Base-by-base conservation (phyloP, 2,888 invertebrate species). In the Smittia sp. region DNA sequence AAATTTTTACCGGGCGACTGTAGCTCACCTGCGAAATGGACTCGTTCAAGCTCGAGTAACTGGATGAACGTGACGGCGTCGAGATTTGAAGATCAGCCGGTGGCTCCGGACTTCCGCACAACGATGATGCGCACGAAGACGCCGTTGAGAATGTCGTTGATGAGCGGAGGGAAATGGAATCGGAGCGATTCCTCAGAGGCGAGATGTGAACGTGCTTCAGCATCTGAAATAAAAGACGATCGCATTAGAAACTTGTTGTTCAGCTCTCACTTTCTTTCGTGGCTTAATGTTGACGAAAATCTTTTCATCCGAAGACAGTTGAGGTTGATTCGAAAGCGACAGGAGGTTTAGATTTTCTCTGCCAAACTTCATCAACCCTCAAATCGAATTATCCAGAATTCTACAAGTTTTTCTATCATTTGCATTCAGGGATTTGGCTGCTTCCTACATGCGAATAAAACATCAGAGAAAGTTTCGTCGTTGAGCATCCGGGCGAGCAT, bases 171-270 rank as follows among this genome's bases (percentile, higher is more conserved):
- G 92, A 92, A 77, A 93, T 88, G 77, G 92, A 92, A 85, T 93
- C 93, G 76, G 91, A 88, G 81, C 93, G 89, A 79, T 89, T 89
- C 83, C 93, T 87, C 84, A 92, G 89, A 77, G 93, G 93, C 77
- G 93, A 93, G 82, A 93, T 89, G 84, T 93, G 93, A 83, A 93
- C 93, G 90, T 93, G 93, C 85, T 93, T 93, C 87, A 93, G 86
- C 93, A 93, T 93, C 85, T 86, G 80, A 0, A 84, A 83, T 15
- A 77, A 77, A 78, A 74, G 75, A 74, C 3, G 9, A 32, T 74
- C 74, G 75, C 32, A 32, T 32, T 32, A 32, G 32, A 6, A 32
- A 32, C 32, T 32, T 32, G 32, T 3, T 32, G 4, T 3, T 9
- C 32, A 32, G 32, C 32, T 32, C 32, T 32, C 32, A 32, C 32